Conservation (phyloP, 1,140 invertebrate species). For the Pseudomyrmex sp. region DNA sequence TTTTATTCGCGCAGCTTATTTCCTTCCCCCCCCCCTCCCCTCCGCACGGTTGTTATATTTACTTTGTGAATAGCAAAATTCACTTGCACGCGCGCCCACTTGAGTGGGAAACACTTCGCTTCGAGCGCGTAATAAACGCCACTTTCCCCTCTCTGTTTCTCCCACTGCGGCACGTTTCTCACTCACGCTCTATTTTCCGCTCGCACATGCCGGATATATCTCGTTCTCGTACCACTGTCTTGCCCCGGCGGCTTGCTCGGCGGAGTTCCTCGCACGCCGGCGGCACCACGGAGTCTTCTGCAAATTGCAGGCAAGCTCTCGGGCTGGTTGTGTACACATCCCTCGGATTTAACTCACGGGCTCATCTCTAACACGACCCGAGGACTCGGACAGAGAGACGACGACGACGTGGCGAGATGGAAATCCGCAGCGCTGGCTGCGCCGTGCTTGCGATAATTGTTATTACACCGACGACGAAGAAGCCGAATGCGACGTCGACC, state of each 20-base stretch:
- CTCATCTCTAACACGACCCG: background rate
- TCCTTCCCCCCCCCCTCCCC: background rate
- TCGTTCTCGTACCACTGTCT: slow-evolving; percentile 28
- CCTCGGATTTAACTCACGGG: slow-evolving; percentile 43
- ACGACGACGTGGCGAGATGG: slow-evolving; percentile 37
- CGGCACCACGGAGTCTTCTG: slow-evolving; percentile 24
- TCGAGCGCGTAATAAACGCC: slow-evolving; percentile 34
- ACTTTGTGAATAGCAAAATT: slow-evolving; percentile 13
- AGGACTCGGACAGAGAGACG: slow-evolving; percentile 19
- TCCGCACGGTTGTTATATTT: background rate
- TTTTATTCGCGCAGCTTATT: slow-evolving; percentile 17
- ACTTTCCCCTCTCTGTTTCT: slow-evolving; percentile 27
- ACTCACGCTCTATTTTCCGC: slow-evolving; percentile 30
- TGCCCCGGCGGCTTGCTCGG: background rate
- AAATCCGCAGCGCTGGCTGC: slow-evolving; percentile 25
- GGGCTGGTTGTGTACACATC: slow-evolving; percentile 46
- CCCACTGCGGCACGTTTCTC: background rate
- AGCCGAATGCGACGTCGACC: slow-evolving; percentile 2
- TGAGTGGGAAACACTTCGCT: background rate
- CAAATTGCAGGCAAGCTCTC: slow-evolving; percentile 54
- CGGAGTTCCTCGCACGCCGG: slow-evolving; percentile 24
- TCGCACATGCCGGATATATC: slow-evolving; percentile 32
- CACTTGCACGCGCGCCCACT: slow-evolving; percentile 13
- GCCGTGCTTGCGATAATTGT: slow-evolving; percentile 32
- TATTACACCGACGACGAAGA: slow-evolving; percentile 41